phyloP scores from a whole-genome alignment of 2,888 invertebrate genomes.

The Melanotus villosus region DNA sequence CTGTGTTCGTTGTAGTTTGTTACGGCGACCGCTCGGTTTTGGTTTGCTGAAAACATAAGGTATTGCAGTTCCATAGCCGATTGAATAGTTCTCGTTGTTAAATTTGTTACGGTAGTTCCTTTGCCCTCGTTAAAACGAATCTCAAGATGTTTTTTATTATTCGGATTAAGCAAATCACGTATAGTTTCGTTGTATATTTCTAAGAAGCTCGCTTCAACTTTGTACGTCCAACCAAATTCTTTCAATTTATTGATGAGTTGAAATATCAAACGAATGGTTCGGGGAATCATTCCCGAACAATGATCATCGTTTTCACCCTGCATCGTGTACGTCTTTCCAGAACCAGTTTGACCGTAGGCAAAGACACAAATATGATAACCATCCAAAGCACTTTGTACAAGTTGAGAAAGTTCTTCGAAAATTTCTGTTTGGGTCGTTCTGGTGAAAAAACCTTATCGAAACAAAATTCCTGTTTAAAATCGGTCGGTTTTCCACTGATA shows the following conservation, averaged over 20 bases:
- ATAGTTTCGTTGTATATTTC: conserved; percentile 82
- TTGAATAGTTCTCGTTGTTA: no score
- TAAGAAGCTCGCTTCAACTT: conserved; percentile 75
- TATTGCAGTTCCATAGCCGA: no score
- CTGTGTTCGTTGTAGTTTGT: conserved; percentile 74
- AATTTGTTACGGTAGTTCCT: no score
- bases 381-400: conserved; percentile 90
- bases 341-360: conserved; percentile 93
- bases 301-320: conserved; percentile 73
- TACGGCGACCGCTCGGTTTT: conserved; percentile 74
- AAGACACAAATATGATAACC: conserved; percentile 93
- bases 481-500: conserved; percentile 65
- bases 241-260: conserved; percentile 78
- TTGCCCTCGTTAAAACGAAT: conserved; percentile 72
- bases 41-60: no score
- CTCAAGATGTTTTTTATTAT: conserved; percentile 70
- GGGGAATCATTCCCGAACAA: conserved; percentile 83
- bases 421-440: conserved; percentile 80
- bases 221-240: conserved; percentile 82
- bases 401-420: conserved; percentile 86
- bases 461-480: conserved; percentile 76
- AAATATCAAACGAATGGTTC: conserved; percentile 86
- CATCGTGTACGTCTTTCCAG: conserved; percentile 93
- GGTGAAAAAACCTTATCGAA: conserved; percentile 91
- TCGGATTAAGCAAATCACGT: conserved; percentile 70